phyloP scores from a whole-genome alignment of 2,797 vertebrate species.

The Intellagama lesueurii region DNA sequence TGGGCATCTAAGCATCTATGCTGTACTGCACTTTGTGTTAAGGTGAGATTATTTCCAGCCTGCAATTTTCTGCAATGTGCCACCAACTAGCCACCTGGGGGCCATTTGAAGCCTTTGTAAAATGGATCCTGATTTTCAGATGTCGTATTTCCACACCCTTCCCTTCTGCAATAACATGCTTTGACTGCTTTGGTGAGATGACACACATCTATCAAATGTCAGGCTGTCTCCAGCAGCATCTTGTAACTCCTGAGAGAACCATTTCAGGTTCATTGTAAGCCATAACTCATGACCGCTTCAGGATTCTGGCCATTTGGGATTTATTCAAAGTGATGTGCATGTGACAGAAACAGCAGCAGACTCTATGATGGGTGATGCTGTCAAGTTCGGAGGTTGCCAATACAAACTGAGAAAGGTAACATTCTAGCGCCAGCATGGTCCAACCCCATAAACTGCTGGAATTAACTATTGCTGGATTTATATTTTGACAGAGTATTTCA shows the following conservation, averaged over 20 bases:
- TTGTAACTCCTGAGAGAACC: slow-evolving; percentile 53
- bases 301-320: slow-evolving; percentile 46
- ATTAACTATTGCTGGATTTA: slow-evolving; percentile 35
- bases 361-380: slow-evolving; percentile 49
- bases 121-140: slow-evolving; percentile 49
- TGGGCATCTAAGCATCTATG: background rate
- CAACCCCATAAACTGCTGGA: slow-evolving; percentile 38
- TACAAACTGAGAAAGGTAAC: slow-evolving; percentile 45
- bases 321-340: slow-evolving; percentile 40
- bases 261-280: slow-evolving; percentile 53
- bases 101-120: slow-evolving; percentile 45
- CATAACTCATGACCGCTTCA: slow-evolving; percentile 40
- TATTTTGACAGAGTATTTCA: slow-evolving; percentile 20
- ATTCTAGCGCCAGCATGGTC: slow-evolving; percentile 37
- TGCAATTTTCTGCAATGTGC: background rate
- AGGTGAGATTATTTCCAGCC: slow-evolving; percentile 36
- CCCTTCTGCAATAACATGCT: slow-evolving; percentile 50
- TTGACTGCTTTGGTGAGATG: slow-evolving; percentile 25
- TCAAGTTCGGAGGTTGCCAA: slow-evolving; percentile 40
- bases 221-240: slow-evolving; percentile 38
- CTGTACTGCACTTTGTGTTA: background rate
- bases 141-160: background rate
- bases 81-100: slow-evolving; percentile 12
- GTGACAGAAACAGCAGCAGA: slow-evolving; percentile 53
- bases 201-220: slow-evolving; percentile 60